Base-by-base conservation (phyloP, 2,113 vertebrate genomes). In the Pristiophorus japonicus region DNA sequence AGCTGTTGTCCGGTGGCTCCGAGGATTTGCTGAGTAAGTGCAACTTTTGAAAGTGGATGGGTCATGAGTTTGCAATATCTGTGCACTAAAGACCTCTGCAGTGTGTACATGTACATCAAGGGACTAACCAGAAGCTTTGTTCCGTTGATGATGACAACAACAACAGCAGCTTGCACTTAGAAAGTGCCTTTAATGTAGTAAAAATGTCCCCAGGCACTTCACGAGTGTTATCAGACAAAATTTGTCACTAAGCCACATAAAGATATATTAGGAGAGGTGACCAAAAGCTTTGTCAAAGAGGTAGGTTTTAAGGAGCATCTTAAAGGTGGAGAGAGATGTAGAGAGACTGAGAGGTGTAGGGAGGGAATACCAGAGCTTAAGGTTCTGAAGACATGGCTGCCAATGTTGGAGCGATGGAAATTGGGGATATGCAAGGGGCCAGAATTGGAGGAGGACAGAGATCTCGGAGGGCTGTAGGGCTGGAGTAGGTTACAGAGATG, bases 1-100 rank as follows among this genome's bases (percentile, higher is more conserved):
- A 99, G 97, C 98, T 99, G 95, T 96, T 99, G 96, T 99, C 99
- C 34, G 99, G 99, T 93, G 98, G 98, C 85, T 98, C 99, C 0
- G 98, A 99, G 92, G 98, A 99, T 95, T 98, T 98, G 27, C 98
- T 99, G 95, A 97, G 99, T 99, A 97, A 98, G 99, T 97, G 45
- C 45, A 62, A 14, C 88, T 91, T 95, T n/a, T 84, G 30, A 0
- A n/a, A 5, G 1, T 85, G 42, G 78, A 73, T n/a, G 70, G 1
- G 95, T 75, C 78, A 20, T 81, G 78, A 81, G 3, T 42, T 42
- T 81, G 78, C 45, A 42, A 38, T 62, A 38, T 38, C 18, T 38
- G 59, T 92, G 59, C 88, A 42, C 59, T 38, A 34, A 5, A n/a
- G 51, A 90, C 30, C 38, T n/a, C 38, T 38, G 2, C 34, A 63